A percentile compares a stretch with the other conserved stretches of the same genome.
Conservation (phyloP, 2,797 vertebrate genomes). For the Oreortyx pictus region DNA sequence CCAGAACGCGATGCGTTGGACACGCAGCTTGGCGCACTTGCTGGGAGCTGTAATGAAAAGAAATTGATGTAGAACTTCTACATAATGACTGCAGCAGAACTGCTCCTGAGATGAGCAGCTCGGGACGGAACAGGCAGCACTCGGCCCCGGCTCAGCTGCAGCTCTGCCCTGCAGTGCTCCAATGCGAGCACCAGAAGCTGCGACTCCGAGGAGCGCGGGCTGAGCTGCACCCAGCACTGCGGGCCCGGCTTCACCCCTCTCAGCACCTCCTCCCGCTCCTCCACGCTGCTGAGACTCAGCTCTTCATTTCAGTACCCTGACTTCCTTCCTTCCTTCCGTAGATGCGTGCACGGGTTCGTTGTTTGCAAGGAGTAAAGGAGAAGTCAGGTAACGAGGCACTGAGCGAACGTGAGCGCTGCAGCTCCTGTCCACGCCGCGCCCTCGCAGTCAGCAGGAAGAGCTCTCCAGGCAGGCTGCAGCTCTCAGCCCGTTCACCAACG, state of each 20-base stretch:
- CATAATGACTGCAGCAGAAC: neutral
- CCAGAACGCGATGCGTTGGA: neutral
- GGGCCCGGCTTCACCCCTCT: neutral
- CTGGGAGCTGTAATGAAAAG: neutral
- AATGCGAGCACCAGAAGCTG: rapidly evolving
- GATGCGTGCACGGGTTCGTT: neutral
- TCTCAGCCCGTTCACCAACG: neutral
- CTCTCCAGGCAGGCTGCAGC: neutral
- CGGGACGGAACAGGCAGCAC: neutral
- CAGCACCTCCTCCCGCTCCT: neutral
- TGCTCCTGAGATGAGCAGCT: neutral
- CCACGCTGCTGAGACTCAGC: neutral
- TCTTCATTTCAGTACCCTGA: neutral
- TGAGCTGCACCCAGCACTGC: too few relatives aligned
- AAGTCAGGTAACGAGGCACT: neutral
- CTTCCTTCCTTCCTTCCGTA: neutral
- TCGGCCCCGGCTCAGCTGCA: too few relatives aligned
- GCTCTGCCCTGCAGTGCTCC: neutral
- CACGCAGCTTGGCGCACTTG: rapidly evolving
- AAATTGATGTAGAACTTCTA: neutral
- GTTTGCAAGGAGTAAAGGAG: conserved; percentile 16
- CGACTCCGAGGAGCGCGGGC: too few relatives aligned
- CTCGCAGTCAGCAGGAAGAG: neutral
- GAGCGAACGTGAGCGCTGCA: neutral
- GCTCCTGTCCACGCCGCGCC: neutral